Percentiles rank a stretch among this genome's conserved stretches.
These are phyloP conservation scores for Perccottus glenii DNA, from an alignment of 2,113 vertebrate species.

Conservation along the genomic window DNA sequence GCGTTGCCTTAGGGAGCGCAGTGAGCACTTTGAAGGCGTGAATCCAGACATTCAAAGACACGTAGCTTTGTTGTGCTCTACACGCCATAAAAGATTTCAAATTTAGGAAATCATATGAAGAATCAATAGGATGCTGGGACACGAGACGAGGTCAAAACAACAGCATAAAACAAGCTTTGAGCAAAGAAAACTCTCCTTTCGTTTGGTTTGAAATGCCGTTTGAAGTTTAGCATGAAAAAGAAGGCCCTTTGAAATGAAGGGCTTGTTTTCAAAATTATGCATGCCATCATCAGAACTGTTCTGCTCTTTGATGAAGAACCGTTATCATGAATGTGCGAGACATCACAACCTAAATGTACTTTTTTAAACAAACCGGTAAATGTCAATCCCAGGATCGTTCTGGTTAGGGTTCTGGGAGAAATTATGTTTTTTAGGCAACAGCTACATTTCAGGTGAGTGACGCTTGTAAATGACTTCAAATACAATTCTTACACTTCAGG, in stretches of 20 bases:
- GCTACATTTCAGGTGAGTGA: constrained; percentile 27
- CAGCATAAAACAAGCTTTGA: constrained; percentile 49
- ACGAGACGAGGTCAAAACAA: constrained; percentile 48
- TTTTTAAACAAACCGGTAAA: constrained; percentile 13
- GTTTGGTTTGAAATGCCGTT: constrained; percentile 58
- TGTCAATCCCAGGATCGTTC: background rate
- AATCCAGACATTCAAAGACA: constrained; percentile 18
- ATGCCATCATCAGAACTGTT: constrained; percentile 33
- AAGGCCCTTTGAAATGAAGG: constrained; percentile 42
- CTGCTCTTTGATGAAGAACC: constrained; percentile 57
- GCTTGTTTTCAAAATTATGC: constrained; percentile 44
- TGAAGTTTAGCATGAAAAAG: constrained; percentile 59
- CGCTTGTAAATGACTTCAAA: constrained; percentile 19
- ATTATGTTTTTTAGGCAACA: constrained; percentile 9
- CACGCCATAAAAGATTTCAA: constrained; percentile 32
- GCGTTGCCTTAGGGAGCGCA: constrained; percentile 21
- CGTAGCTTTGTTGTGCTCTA: constrained; percentile 28
- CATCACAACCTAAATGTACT: constrained; percentile 32
- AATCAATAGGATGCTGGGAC: constrained; percentile 15
- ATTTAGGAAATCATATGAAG: constrained; percentile 24
- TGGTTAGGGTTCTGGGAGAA: background rate
- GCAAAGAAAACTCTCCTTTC: constrained; percentile 35
- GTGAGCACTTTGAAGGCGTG: constrained; percentile 41
- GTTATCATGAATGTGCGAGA: constrained; percentile 2
- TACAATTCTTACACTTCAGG: constrained; percentile 30